Percentiles rank a stretch among this genome's conserved stretches.
Conservation (phyloP, 2,888 invertebrate genomes). For the Sphaerophoria taeniata region DNA sequence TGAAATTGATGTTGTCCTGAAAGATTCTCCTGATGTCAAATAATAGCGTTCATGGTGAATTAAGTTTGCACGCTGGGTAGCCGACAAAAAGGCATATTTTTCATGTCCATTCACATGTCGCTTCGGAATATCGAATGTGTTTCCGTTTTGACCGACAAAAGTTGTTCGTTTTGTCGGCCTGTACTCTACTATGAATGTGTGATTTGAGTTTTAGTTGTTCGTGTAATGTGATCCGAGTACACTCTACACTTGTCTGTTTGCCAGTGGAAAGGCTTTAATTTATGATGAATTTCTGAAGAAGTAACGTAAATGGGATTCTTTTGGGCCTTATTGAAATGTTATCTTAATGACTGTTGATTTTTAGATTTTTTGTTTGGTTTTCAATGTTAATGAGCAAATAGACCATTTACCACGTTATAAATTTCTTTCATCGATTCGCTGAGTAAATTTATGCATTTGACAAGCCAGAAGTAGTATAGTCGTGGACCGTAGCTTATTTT, state of each 20-base stretch:
- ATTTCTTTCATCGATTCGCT: too few species aligned
- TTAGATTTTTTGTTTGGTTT: too few species aligned
- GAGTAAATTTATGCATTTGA: too few species aligned
- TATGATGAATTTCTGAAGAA: background rate
- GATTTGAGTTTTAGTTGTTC: background rate
- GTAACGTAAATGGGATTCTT: background rate
- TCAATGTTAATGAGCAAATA: too few species aligned
- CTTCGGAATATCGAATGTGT: background rate
- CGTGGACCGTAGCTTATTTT: too few species aligned
- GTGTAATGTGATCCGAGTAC: constrained; percentile 9
- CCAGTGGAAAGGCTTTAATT: background rate
- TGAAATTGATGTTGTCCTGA: constrained; percentile 19
- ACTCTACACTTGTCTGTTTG: background rate
- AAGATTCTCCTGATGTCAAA: constrained; percentile 4
- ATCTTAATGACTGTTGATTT: background rate
- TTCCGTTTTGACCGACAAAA: background rate
- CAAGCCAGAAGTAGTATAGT: too few species aligned
- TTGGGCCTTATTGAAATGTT: background rate
- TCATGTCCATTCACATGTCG: background rate
- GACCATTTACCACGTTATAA: too few species aligned
- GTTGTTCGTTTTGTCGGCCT: background rate
- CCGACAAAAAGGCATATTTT: background rate
- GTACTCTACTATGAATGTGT: background rate
- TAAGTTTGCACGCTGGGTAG: constrained; percentile 12
- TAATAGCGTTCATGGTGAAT: constrained; percentile 25